Evolutionary conservation across 2,113 vertebrate genomes (phyloP), one percentile per base, ranked within the genome.

Genomic region (Antigone vipio): DNA sequence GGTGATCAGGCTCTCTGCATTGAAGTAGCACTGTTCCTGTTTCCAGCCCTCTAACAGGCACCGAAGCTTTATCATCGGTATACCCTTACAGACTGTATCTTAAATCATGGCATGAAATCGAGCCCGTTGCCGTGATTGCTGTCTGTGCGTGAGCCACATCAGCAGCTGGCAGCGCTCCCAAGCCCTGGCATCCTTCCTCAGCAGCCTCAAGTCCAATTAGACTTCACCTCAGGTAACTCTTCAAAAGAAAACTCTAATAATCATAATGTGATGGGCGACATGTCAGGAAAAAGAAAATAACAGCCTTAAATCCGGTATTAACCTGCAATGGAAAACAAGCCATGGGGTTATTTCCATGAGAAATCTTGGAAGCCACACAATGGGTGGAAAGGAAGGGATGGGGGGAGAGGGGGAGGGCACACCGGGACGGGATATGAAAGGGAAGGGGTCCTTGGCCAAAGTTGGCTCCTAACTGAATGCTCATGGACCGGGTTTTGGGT

Each of bases 221-320:
- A 77, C 95, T 95, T 98, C 95, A 98, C 98, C 98, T 97, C 97
- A 97, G 97, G 98, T 98, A 98, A 98, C 96, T 97, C 95, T 97
- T 96, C 97, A 97, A 97, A 98, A 93, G 96, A 89, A 96, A 97
- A 78, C 60, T 55, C 93, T 96, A 91, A 97, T 97, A 94, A 92
- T 95, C 81, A n/a, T 96, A 97, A 98, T 90, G 94, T 89, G 97
- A 98, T 83, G 94, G 97, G 96, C 22, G 12, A 95, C 96, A 96
- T 93, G 85, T 94, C 94, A 85, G 96, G 92, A 94, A 93, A 96
- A 96, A 96, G 80, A 72, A 81, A 89, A 78, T 24, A 34, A 81
- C 80, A 94, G 88, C 92, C 93, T 97, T 91, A 93, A 97, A 97
- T 95, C 92, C 69, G 42, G 96, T 91, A 88, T 91, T 95, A 90